Conservation (phyloP, 2,797 vertebrate genomes). For the Fundulus diaphanus region DNA sequence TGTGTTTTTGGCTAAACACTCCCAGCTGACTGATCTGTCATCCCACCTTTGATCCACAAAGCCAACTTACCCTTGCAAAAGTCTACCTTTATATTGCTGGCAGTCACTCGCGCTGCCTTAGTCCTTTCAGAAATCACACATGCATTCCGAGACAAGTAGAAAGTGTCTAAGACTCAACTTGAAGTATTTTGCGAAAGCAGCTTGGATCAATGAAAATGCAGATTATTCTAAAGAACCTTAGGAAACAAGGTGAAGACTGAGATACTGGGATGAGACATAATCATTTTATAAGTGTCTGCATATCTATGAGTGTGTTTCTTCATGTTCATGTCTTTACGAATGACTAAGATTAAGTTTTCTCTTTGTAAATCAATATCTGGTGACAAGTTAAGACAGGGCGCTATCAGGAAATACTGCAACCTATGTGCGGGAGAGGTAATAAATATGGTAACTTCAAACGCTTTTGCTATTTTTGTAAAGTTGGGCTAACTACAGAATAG, state of each 20-base stretch:
- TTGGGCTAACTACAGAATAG: too few relatives aligned
- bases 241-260: constrained; percentile 56
- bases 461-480: constrained; percentile 18
- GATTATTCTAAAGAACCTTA: constrained; percentile 69
- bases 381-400: constrained; percentile 68
- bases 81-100: background rate
- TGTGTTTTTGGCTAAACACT: background rate
- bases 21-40: background rate
- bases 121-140: background rate
- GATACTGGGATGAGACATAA: constrained; percentile 70
- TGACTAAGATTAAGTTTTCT: constrained; percentile 58
- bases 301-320: constrained; percentile 57
- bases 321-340: background rate
- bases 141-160: background rate
- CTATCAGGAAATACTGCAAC: constrained; percentile 75
- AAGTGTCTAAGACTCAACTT: background rate
- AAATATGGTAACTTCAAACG: constrained; percentile 66
- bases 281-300: constrained; percentile 24
- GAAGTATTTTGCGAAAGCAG: background rate
- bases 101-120: background rate
- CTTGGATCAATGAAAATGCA: constrained; percentile 16
- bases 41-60: background rate
- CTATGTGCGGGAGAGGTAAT: constrained; percentile 46
- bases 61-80: background rate
- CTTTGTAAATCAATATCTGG: constrained; percentile 68